These are phyloP conservation scores for Pseudomyrmex concolor DNA, from an alignment of 1,140 invertebrate species.

Conservation along the genomic window DNA sequence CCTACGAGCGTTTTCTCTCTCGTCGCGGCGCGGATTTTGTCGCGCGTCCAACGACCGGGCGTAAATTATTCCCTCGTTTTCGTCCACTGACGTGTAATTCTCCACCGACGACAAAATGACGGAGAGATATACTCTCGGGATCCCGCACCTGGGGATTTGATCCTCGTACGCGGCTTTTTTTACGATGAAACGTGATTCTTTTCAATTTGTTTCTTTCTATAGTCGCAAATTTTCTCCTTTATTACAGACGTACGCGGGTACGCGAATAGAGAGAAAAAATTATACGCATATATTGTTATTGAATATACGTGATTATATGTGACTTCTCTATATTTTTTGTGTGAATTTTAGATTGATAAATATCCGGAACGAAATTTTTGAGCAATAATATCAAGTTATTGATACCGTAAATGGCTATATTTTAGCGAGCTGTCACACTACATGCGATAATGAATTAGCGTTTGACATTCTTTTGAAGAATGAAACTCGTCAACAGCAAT, in stretches of 20 bases:
- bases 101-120: conserved; percentile 56
- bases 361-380: too few species aligned
- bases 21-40: conserved; percentile 37
- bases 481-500: too few species aligned
- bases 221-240: background rate
- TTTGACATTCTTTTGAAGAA: too few species aligned
- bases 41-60: conserved; percentile 36
- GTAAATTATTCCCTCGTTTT: conserved; percentile 72
- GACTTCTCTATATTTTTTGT: conserved; percentile 48
- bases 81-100: conserved; percentile 59
- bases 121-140: conserved; percentile 31
- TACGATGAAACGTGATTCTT: conserved; percentile 1
- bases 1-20: conserved; percentile 53
- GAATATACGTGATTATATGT: background rate
- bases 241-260: too few species aligned
- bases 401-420: too few species aligned
- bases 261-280: too few species aligned
- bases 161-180: conserved; percentile 21
- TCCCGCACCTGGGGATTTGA: conserved; percentile 52
- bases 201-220: conserved; percentile 20
- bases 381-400: too few species aligned
- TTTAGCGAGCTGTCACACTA: too few species aligned
- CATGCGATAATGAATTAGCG: too few species aligned
- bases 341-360: background rate
- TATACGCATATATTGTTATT: too few species aligned